Evolutionary conservation across 2,113 vertebrate genomes (phyloP), one percentile per base, ranked within the genome.

Genomic region (Monopterus albus): DNA sequence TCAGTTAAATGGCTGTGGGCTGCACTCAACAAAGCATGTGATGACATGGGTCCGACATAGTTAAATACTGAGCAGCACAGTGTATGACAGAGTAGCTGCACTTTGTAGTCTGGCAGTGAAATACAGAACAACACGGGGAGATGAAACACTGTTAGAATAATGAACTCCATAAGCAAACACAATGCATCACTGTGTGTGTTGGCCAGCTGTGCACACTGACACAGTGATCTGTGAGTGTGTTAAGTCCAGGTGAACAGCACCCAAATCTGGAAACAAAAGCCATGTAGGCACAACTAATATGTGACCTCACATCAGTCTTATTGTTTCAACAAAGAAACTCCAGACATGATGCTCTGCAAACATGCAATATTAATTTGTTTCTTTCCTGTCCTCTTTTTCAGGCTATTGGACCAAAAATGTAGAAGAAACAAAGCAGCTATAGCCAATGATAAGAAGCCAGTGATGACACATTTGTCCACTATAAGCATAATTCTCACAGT

Each of bases 401-500:
- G 17, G 1, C 7, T 29, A 20, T 10, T 40, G 13, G 4, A 28
- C 12, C n/a, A n/a, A n/a, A n/a, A n/a, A n/a, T 12, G 13, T 15
- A 50, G 14, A 21, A 23, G 31, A 21, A 46, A 3, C 40, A 14
- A 20, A 65, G 28, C 28, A 26, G 21, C 61, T 50, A 5, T 28
- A 36, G 20, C 20, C 14, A 55, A 20, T 23, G 43, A 43, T 13
- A 62, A 49, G 7, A 67, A 23, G 47, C 26, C 14, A 39, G 4
- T 25, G 9, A 69, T 36, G 26, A 28, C 0, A 33, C 26, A 43
- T 28, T 28, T 23, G 5, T 6, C 17, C 28, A 36, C 51, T 29
- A 28, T 12, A 66, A 60, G 53, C 13, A 38, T 47, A 4, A 66
- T 49, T 66, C 66, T 52, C 46, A 52, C 25, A 18, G 23, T 31